Base-by-base conservation (phyloP, 2,797 vertebrate species). In the Phataginus tetradactyla region DNA sequence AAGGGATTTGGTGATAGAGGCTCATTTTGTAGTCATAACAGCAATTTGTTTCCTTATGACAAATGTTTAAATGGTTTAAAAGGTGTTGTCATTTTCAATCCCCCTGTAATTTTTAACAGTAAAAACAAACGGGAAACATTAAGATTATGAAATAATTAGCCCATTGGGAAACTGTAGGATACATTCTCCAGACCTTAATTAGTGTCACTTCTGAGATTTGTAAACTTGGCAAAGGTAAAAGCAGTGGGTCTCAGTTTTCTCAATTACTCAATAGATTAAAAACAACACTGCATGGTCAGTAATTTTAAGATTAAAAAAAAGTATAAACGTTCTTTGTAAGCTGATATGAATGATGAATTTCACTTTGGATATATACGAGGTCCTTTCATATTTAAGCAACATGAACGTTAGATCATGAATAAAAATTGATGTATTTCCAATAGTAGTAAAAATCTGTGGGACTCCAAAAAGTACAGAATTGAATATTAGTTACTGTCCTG, bases 131-230 rank as follows among this genome's bases (percentile, higher is more conserved):
- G 10, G 21, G 32, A 57, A 39, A 18, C 5, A 4, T 15, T 55
- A 42, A 9, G 20, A n/a, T 55, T 59, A 7, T 15, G 49, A 66
- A n/a, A 18, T 13, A 27, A 29, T 34, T 21, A 71, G 25, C 37
- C 23, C 32, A 25, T 11, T 1, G 12, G 7, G 74, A 68, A 55
- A 25, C 1, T 13, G 18, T 0, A 0, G 29, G 29, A 14, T 39
- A 37, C 1, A 5, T 0, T 25, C 64, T 49, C 25, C 5, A 15
- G 14, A 57, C 8, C 7, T 49, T 64, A 64, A 27, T 51, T 27
- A 34, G n/a, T 1, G 9, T 80, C 32, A n/a, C 18, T 7, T 5
- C 7, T 23, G 11, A 64, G 59, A 10, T 32, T 25, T 78, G 71
- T 25, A 25, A 45, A 57, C 39, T 10, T 25, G 21, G n/a, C 27